Conservation (phyloP, 2,888 invertebrate species). For the Volucella bombylans region DNA sequence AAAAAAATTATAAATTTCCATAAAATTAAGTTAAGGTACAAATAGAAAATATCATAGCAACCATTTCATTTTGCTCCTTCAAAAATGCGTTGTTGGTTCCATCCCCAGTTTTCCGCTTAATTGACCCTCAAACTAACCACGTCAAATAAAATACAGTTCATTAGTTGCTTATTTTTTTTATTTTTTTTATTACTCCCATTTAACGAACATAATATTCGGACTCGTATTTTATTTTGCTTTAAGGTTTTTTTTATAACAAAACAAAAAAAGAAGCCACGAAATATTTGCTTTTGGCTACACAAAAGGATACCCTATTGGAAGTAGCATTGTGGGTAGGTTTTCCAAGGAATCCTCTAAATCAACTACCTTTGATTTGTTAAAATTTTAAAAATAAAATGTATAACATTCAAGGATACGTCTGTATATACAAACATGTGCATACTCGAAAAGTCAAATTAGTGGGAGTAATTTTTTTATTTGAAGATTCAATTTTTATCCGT, state of each 20-base stretch:
- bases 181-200: slow-evolving; percentile 1
- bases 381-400: not conserved
- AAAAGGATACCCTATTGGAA: slow-evolving; percentile 22
- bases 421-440: no score
- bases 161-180: slow-evolving; percentile 42
- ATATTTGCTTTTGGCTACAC: slow-evolving; percentile 34
- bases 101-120: slow-evolving; percentile 37
- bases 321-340: slow-evolving; percentile 1
- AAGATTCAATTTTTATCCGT: no score
- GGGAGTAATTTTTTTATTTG: no score
- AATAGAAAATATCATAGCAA: no score
- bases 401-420: no score
- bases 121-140: slow-evolving; percentile 46
- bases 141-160: slow-evolving; percentile 43
- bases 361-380: slow-evolving; percentile 21
- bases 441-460: no score
- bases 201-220: not conserved
- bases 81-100: not conserved
- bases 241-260: not conserved
- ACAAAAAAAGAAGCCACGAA: slow-evolving; percentile 5
- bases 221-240: slow-evolving; percentile 4
- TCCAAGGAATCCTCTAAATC: not conserved
- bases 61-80: not conserved
- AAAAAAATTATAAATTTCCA: no score
- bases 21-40: no score